Evolutionary conservation across 2,113 vertebrate genomes (phyloP).

Genomic region (Enhydra lutris): DNA sequence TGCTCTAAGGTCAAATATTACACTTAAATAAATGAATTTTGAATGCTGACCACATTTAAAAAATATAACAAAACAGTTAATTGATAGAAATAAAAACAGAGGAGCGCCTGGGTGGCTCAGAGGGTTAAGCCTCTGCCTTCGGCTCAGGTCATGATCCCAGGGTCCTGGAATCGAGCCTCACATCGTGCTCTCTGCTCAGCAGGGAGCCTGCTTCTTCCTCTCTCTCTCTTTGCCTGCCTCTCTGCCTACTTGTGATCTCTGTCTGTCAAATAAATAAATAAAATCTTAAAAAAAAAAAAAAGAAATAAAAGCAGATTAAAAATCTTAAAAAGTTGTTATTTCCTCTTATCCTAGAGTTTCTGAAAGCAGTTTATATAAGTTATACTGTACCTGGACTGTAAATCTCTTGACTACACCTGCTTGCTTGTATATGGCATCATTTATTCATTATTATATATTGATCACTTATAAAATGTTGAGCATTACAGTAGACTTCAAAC

Average conservation of each 20-base stretch:
- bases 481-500: background rate
- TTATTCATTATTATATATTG: background rate
- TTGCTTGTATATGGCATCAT: background rate
- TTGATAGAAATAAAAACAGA: background rate
- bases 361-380: background rate
- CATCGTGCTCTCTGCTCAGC: no score
- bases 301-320: slow-evolving; percentile 20
- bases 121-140: no score
- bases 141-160: no score
- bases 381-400: background rate
- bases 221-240: no score
- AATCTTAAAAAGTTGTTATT: slow-evolving; percentile 11
- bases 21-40: background rate
- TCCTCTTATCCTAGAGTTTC: background rate
- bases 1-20: slow-evolving; percentile 28
- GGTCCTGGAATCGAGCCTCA: no score
- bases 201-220: no score
- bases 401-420: background rate
- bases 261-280: no score
- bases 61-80: background rate
- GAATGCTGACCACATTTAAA: background rate
- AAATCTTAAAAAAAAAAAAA: background rate
- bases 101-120: no score
- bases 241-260: no score
- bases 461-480: background rate